Base-by-base conservation (phyloP, 2,888 invertebrate genomes). In the Apotomis turbidana region DNA sequence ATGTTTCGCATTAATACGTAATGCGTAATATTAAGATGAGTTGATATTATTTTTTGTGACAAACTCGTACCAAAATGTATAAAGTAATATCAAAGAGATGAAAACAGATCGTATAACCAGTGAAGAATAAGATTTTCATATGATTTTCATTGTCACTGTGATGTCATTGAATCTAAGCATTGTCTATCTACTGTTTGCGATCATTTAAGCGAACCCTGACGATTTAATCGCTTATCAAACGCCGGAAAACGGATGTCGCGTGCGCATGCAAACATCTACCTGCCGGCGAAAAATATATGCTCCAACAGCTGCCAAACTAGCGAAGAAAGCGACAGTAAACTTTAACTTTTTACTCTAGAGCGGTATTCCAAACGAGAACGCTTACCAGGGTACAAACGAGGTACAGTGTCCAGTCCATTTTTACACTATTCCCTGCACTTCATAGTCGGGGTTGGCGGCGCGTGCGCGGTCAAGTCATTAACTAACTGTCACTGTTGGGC, bases 241-340 rank as follows among this genome's bases (percentile, higher is more conserved):
- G 52, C 27, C 68, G 62, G 54, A 68, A 68, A 54, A 58, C 68
- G 44, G 63, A 59, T 46, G 49, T 68, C 59, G 66, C 70, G 64
- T 71, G 70, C 58, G 41, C 27, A 51, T 46, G 49, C 36, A 41
- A 3, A 54, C 38, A 54, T 54, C 54, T 54, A 62, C 49, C 57
- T 67, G 58, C 72, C 62, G 62, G 68, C 60, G 15, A 63, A 71
- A 71, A 46, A 68, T 57, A 62, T 57, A 57, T 55, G 36, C 36
- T 36, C 12, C 67, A 44, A 66, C 71, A 54, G 66, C 15, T 41
- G 54, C 13, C 10, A 46, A 55, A 41, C 54, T 61, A 38, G 64
- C 49, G 41, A 71, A 68, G 72, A 71, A 72, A 72, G 72, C 49
- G 72, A 72, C 68, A 68, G 68, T 52, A 55, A 55, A 72, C 72